A percentile compares a stretch with the other conserved stretches of the same genome.
phyloP scores from a whole-genome alignment of 2,888 invertebrate species.

The Alloscopus bannaensis region DNA sequence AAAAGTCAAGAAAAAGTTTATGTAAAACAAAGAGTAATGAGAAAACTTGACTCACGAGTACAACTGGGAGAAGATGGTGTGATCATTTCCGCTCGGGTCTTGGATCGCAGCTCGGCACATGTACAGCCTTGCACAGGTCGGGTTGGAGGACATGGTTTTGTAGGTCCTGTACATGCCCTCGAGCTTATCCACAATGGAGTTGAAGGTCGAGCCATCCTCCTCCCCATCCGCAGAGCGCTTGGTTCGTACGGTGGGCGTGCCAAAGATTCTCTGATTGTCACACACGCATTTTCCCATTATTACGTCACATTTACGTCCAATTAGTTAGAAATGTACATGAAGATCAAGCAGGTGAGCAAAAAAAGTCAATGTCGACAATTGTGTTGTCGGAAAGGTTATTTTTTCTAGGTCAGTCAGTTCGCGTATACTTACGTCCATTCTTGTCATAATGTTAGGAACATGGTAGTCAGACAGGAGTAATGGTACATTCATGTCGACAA shows the following conservation, averaged over 20 bases:
- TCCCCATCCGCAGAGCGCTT: constrained; percentile 62
- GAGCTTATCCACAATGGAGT: constrained; percentile 70
- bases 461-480: constrained; percentile 73
- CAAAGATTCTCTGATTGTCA: constrained; percentile 73
- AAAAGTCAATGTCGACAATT: background rate
- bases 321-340: background rate
- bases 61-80: constrained; percentile 64
- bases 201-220: constrained; percentile 63
- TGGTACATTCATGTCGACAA: constrained; percentile 72
- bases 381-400: constrained; percentile 12
- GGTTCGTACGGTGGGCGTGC: constrained; percentile 71
- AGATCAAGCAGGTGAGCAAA: background rate
- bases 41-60: constrained; percentile 70
- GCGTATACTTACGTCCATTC: constrained; percentile 71
- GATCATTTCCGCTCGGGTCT: constrained; percentile 63
- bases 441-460: constrained; percentile 71
- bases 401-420: constrained; percentile 9
- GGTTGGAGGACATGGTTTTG: constrained; percentile 67
- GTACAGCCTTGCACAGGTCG: constrained; percentile 70
- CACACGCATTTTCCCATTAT: too few relatives aligned
- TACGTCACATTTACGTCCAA: too few relatives aligned
- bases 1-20: too few relatives aligned
- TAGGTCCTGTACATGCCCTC: constrained; percentile 71
- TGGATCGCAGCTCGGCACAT: constrained; percentile 71
- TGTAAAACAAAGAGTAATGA: constrained; percentile 1